Conservation (phyloP, 1,140 invertebrate species). For the Pachyrhynchus sulphureomaculatus region DNA sequence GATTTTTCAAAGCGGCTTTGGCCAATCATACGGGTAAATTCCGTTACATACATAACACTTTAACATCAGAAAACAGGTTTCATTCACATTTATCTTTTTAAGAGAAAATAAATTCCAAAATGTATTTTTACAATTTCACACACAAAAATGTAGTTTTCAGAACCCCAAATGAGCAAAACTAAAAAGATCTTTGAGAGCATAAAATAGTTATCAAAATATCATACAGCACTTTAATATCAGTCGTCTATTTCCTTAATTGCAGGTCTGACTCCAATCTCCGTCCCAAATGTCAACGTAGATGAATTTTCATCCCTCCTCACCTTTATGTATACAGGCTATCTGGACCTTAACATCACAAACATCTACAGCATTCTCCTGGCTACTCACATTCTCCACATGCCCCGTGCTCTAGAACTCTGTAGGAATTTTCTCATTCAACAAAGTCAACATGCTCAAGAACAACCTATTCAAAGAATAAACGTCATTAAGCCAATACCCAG, state of each 20-base stretch:
- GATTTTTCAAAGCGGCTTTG: slow-evolving; percentile 64
- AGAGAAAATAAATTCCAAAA: too few relatives aligned
- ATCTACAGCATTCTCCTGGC: slow-evolving; percentile 73
- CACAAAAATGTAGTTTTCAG: too few relatives aligned
- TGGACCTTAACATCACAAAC: slow-evolving; percentile 69
- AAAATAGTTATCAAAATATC: too few relatives aligned
- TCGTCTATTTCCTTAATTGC: too few relatives aligned
- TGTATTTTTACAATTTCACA: background rate
- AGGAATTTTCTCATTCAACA: slow-evolving; percentile 53
- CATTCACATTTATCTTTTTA: too few relatives aligned
- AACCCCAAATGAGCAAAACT: too few relatives aligned
- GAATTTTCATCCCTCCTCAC: slow-evolving; percentile 71
- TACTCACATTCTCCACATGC: slow-evolving; percentile 75
- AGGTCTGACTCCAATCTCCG: slow-evolving; percentile 49
- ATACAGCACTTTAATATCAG: too few relatives aligned
- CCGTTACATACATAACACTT: background rate
- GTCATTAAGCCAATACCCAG: slow-evolving; percentile 55
- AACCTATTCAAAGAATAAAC: slow-evolving; percentile 32
- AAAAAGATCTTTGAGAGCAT: too few relatives aligned
- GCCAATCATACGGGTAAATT: slow-evolving; percentile 42
- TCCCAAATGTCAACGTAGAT: slow-evolving; percentile 64
- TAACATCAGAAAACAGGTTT: too few relatives aligned
- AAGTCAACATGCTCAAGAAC: slow-evolving; percentile 17
- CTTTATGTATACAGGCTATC: slow-evolving; percentile 75
- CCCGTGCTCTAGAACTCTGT: slow-evolving; percentile 69